Evolutionary conservation across 2,888 invertebrate species (phyloP).

Genomic region (Druceiella hillmani): DNA sequence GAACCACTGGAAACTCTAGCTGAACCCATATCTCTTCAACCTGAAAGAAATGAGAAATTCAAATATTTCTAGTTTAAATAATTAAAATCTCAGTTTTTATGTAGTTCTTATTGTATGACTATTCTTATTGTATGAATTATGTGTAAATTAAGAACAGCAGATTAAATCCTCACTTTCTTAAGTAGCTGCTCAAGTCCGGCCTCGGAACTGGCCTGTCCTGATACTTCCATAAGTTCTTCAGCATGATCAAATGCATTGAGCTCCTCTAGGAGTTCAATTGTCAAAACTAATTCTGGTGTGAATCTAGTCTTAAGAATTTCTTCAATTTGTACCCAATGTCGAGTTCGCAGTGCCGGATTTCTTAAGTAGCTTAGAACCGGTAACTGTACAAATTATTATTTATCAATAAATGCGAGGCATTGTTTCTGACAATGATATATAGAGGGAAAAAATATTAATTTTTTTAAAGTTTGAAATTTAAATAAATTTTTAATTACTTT

Average conservation of each 20-base stretch:
- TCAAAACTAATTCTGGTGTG: constrained; percentile 60
- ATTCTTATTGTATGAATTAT: too few species aligned
- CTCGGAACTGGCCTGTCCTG: constrained; percentile 85
- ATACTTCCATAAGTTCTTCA: constrained; percentile 75
- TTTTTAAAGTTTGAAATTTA: too few species aligned
- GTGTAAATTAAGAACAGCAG: too few species aligned
- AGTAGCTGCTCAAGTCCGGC: constrained; percentile 74
- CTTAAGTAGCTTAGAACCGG: constrained; percentile 76
- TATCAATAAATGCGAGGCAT: too few species aligned
- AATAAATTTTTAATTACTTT: too few species aligned
- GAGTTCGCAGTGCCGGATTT: constrained; percentile 69
- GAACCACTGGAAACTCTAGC: constrained; percentile 69
- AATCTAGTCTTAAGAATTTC: constrained; percentile 67
- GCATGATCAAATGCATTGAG: constrained; percentile 69
- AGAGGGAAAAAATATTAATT: too few species aligned
- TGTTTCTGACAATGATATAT: too few species aligned
- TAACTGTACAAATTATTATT: constrained; percentile 50
- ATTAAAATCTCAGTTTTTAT: too few species aligned
- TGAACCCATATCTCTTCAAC: constrained; percentile 82
- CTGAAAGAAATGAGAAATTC: constrained; percentile 35
- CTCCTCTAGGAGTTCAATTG: constrained; percentile 62
- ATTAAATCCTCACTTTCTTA: constrained; percentile 63
- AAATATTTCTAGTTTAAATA: too few species aligned
- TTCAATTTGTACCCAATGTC: constrained; percentile 85
- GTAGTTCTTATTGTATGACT: too few species aligned